Evolutionary conservation across 2,797 vertebrate genomes (phyloP).

Genomic region (Malurus leucopterus): DNA sequence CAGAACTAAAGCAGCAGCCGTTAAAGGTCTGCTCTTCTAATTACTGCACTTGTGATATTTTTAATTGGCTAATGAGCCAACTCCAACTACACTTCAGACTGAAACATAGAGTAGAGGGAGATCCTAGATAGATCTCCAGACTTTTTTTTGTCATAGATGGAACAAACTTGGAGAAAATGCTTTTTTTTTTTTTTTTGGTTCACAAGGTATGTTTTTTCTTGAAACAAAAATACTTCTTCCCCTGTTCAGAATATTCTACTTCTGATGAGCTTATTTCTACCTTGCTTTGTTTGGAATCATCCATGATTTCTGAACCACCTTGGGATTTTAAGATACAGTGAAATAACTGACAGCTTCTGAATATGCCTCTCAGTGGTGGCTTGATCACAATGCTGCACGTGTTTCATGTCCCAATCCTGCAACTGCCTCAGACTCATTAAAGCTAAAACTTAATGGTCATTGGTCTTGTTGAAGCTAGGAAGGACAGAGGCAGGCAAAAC

Average conservation of each 20-base stretch:
- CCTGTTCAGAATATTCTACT: not conserved
- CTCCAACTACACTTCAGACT: not conserved
- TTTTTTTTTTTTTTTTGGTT: too few species aligned
- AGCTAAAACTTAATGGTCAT: not conserved
- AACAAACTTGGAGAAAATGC: not conserved
- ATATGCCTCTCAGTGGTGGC: not conserved
- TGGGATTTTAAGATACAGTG: not conserved
- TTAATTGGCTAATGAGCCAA: not conserved
- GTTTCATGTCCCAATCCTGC: not conserved
- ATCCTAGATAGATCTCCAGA: not conserved
- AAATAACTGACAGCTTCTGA: not conserved
- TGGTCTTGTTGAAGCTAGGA: not conserved
- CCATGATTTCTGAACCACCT: not conserved
- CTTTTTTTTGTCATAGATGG: not conserved
- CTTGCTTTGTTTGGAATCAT: rapidly evolving
- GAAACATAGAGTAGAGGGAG: not conserved
- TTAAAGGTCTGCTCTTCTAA: not conserved
- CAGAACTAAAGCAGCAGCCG: not conserved
- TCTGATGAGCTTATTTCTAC: not conserved
- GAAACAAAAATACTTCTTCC: not conserved
- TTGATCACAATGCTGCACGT: not conserved
- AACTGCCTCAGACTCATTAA: not conserved
- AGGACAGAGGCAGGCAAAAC: not conserved
- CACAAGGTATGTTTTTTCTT: not conserved
- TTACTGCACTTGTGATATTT: not conserved